Evolutionary conservation across 1,140 invertebrate genomes (phyloP), one percentile per base, ranked within the genome.

Genomic region (Drosophila nigrodunni): DNA sequence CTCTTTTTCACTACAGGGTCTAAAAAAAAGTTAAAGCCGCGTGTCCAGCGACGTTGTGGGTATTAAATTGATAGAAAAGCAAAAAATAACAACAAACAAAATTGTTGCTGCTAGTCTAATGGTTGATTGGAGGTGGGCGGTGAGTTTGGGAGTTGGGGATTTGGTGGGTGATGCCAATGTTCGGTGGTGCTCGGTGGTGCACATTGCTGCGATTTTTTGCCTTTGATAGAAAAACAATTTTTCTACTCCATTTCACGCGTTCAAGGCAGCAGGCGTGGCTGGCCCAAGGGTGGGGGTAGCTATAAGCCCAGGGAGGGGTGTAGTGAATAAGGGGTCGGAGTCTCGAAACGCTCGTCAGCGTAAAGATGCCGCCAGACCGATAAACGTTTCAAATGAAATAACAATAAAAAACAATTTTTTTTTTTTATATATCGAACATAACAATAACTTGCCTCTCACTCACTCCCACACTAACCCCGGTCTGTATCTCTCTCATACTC

Each of bases 191-290:
- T 43, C 50, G 30, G 30, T 74, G 77, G 55, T 58, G 78, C 69
- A 55, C 46, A 39, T 21, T 44, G 59, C 83, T 77, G 79, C 83
- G 82, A 87, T 87, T 80, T 88, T 88, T 87, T 78, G 85, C 77
- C 71, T 89, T 83, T 88, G 85, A 88, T 88, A 89, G 80, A 88
- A 89, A 89, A 88, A 88, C 85, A 89, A 88, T 88, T 88, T 88
- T 88, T 88, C 85, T 88, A 88, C 85, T 88, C 85, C 85, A 88
- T 88, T 88, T 88, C 85, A 85, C 85, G 85, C 80, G 77, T 88
- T 88, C 85, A 88, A 88, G 85, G 85, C 85, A 83, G 67, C 60
- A 21, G 25, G 64, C 25, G 55, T 9, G n/a, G 37, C 25, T 41
- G 54, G 61, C 47, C 69, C 47, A 57, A 65, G 21, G 11, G 5